Percentiles rank a stretch among this genome's conserved stretches.
These are phyloP conservation scores for Nomada fucata DNA, from an alignment of 2,888 invertebrate species.

Conservation along the genomic window DNA sequence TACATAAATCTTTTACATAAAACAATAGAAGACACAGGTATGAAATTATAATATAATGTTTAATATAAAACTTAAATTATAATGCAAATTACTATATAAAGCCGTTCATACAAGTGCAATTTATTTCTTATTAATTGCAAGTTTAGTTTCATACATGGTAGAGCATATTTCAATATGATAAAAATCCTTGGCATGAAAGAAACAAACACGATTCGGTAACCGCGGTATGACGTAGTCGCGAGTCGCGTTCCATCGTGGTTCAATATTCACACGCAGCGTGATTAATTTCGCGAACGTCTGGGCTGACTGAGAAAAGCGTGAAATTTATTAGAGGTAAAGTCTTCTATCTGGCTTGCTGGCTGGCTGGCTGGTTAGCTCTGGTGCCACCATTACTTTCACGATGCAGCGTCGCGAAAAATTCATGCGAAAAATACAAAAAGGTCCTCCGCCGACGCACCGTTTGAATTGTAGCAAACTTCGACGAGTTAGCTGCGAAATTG, in stretches of 20 bases:
- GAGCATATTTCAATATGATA: too few species aligned
- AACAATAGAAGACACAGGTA: too few species aligned
- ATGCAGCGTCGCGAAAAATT: conserved; percentile 21
- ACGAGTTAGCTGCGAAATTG: background rate
- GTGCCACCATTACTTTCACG: conserved; percentile 4
- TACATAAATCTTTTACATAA: too few species aligned
- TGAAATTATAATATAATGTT: too few species aligned
- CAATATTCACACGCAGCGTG: conserved; percentile 6
- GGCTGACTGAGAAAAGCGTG: background rate
- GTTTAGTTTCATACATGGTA: too few species aligned
- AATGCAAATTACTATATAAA: too few species aligned
- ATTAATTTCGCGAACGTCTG: conserved; percentile 16
- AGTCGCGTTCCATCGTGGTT: background rate
- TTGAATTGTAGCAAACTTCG: conserved; percentile 24
- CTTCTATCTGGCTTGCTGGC: background rate
- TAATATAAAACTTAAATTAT: too few species aligned
- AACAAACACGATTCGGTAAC: too few species aligned
- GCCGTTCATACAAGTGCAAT: too few species aligned
- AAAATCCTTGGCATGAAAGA: too few species aligned
- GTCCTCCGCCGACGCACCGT: background rate
- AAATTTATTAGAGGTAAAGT: conserved; percentile 24
- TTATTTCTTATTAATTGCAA: too few species aligned
- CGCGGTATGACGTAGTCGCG: background rate
- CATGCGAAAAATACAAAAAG: background rate
- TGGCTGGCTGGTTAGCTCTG: background rate